These are phyloP conservation scores for Heliothis virescens DNA, from an alignment of 1,140 invertebrate genomes.

Conservation along the genomic window DNA sequence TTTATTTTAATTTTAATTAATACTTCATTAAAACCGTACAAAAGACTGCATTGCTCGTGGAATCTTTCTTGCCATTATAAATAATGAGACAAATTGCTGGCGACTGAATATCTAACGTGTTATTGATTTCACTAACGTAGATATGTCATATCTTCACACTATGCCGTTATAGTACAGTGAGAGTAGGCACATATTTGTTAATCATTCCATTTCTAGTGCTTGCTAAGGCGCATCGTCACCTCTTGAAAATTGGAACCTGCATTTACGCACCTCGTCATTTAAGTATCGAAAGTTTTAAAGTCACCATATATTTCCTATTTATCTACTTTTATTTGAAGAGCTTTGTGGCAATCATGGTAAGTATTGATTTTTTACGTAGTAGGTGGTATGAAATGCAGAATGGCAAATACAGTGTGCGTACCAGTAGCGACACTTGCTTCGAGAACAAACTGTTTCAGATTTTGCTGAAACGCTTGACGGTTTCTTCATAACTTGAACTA, in stretches of 20 bases:
- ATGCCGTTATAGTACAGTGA: slow-evolving; percentile 20
- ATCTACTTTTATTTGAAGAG: too few relatives aligned
- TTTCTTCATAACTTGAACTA: neutral
- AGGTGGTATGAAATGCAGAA: too few relatives aligned
- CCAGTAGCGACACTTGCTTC: too few relatives aligned
- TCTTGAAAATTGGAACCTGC: neutral
- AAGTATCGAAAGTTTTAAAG: neutral
- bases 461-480: too few relatives aligned
- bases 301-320: too few relatives aligned
- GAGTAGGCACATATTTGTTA: neutral
- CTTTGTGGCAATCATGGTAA: neutral
- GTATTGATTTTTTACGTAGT: neutral
- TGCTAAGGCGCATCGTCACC: neutral
- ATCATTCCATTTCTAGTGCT: neutral
- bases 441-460: too few relatives aligned
- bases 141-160: slow-evolving; percentile 19
- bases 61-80: neutral
- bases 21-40: too few relatives aligned
- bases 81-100: slow-evolving; percentile 15
- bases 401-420: too few relatives aligned
- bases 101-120: slow-evolving; percentile 27
- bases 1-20: neutral
- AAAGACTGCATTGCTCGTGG: neutral
- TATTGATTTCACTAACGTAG: slow-evolving; percentile 30
- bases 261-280: neutral